Conservation (phyloP, 53 echinoderm and acorn worm species). For the Luidia sarsii region DNA sequence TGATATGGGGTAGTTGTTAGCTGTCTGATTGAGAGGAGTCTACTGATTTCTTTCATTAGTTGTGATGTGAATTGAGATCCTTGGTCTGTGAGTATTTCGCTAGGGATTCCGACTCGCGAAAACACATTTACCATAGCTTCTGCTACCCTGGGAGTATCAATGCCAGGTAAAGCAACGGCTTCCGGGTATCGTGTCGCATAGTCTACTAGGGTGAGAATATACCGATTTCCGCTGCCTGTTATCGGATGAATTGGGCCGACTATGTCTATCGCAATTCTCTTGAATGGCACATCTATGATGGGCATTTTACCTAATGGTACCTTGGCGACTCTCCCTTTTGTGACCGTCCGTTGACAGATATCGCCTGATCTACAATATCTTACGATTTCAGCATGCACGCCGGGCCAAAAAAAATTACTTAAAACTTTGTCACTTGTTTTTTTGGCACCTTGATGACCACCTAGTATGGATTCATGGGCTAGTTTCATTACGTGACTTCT, state of each 20-base stretch:
- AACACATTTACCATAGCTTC: slow-evolving; percentile 46
- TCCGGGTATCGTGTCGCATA: slow-evolving; percentile 49
- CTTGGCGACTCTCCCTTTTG: slow-evolving; percentile 55
- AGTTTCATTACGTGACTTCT: slow-evolving; percentile 33
- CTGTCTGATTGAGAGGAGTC: slow-evolving; percentile 29
- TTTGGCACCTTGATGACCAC: slow-evolving; percentile 48
- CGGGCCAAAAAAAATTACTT: slow-evolving; percentile 56
- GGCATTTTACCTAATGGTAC: slow-evolving; percentile 64
- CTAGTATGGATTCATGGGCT: slow-evolving; percentile 56
- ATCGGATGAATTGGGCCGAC: slow-evolving; percentile 60
- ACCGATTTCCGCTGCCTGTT: slow-evolving; percentile 45
- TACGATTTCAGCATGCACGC: slow-evolving; percentile 31
- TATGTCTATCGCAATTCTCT: slow-evolving; percentile 54
- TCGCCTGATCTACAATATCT: slow-evolving; percentile 55
- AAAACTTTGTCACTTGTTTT: slow-evolving; percentile 50
- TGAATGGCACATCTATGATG: slow-evolving; percentile 47
- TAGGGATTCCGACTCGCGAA: slow-evolving; percentile 49
- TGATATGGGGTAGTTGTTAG: slow-evolving; percentile 40
- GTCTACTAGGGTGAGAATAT: slow-evolving; percentile 46
- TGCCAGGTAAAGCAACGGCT: slow-evolving; percentile 31
- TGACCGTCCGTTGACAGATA: slow-evolving; percentile 52
- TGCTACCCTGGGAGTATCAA: slow-evolving; percentile 53
- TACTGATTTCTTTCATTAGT: slow-evolving; percentile 55
- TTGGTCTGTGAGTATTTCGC: slow-evolving; percentile 48
- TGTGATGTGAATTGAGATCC: slow-evolving; percentile 48